Conservation (phyloP, 2,888 invertebrate genomes). For the Macrosiphum euphorbiae region DNA sequence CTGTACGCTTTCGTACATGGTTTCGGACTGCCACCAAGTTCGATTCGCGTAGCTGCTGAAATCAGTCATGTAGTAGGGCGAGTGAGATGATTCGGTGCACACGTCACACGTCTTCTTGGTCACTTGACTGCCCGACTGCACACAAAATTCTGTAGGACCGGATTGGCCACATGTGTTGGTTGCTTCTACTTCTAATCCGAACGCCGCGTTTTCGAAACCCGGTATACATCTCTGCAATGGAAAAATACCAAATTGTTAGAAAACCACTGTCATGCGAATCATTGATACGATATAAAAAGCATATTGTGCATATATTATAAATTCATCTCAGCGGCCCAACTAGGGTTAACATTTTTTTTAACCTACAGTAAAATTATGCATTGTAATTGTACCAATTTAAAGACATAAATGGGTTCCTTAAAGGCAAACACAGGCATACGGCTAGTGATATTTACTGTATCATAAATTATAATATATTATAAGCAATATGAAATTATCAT, state of each 20-base stretch:
- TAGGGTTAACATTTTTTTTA: too few relatives aligned
- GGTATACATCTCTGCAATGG: slow-evolving; percentile 88
- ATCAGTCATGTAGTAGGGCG: slow-evolving; percentile 84
- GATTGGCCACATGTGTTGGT: slow-evolving; percentile 96
- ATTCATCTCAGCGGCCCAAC: background rate
- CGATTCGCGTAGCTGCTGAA: slow-evolving; percentile 88
- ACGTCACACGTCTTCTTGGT: slow-evolving; percentile 72
- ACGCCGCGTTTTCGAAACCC: slow-evolving; percentile 97
- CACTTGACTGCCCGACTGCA: slow-evolving; percentile 85
- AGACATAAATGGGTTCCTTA: too few relatives aligned
- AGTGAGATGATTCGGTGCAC: slow-evolving; percentile 80
- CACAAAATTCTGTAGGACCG: slow-evolving; percentile 85
- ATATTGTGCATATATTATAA: background rate
- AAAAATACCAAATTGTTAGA: background rate
- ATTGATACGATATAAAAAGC: background rate
- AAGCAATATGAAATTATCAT: too few relatives aligned
- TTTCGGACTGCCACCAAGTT: slow-evolving; percentile 99
- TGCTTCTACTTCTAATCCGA: slow-evolving; percentile 87
- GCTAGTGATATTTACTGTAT: too few relatives aligned
- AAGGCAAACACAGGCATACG: too few relatives aligned
- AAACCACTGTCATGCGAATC: background rate
- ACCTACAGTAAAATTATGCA: too few relatives aligned
- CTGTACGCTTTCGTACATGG: slow-evolving; percentile 94
- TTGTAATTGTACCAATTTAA: too few relatives aligned
- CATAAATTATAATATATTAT: too few relatives aligned